phyloP scores from a whole-genome alignment of 2,113 vertebrate species.

The Hystrix brachyura region DNA sequence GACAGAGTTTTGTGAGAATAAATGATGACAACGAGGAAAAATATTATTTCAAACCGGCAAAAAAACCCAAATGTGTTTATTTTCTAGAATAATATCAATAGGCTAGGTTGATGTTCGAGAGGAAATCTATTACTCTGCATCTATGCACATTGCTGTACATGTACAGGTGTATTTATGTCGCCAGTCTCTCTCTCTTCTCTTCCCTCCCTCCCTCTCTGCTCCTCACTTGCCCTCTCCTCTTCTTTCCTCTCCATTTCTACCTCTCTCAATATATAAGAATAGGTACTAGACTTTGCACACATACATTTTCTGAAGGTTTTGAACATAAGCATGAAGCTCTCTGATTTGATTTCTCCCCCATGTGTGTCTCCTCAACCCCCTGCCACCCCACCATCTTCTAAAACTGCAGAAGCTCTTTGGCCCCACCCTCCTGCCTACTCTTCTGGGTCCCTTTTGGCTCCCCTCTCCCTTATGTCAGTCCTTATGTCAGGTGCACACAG shows the following conservation, averaged over 20 bases:
- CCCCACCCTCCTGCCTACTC: not conserved
- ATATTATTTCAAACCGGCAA: not conserved
- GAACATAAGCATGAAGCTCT: not conserved
- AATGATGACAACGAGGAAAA: conserved; percentile 19
- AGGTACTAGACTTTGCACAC: not conserved
- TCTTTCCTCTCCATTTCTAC: not conserved
- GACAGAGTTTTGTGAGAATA: not conserved
- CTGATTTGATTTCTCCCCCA: not conserved
- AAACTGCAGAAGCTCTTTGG: not conserved
- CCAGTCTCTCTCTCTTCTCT: not conserved
- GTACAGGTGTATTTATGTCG: not conserved
- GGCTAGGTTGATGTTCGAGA: not conserved
- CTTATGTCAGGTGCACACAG: not conserved
- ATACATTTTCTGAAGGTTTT: not conserved
- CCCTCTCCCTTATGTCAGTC: not conserved
- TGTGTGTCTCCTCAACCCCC: not conserved
- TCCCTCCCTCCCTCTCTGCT: no score
- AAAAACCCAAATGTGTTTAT: not conserved
- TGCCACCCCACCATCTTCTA: not conserved
- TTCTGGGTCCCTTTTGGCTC: not conserved
- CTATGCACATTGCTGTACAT: not conserved
- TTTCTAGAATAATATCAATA: not conserved
- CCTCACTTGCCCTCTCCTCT: not conserved
- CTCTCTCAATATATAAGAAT: not conserved
- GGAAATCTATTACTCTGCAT: not conserved